Evolutionary conservation across 2,797 vertebrate species (phyloP), one percentile per base, ranked within the genome.

Genomic region (Esox lucius): DNA sequence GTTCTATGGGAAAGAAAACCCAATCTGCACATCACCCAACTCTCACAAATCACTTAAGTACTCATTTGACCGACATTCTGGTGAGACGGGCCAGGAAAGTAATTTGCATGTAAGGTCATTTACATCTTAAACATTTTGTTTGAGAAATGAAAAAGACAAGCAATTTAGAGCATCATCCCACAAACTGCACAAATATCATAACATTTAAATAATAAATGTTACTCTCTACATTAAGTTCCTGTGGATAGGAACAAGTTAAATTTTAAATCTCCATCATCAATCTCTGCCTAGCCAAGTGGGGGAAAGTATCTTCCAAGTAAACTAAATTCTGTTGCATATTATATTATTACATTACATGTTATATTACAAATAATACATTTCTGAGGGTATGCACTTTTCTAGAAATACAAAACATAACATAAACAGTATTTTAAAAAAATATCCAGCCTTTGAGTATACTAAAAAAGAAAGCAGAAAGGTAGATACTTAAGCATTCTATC

Each of bases 201-300:
- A 33, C 33, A 33, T 33, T 33, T 33, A 33, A 33, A 33, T 33
- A 67, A 12, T 16, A 16, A n/a, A 31, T 31, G 31, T 3, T 31
- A 31, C 28, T 31, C 31, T 31, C 28, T 31, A 31, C 28, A 31
- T 31, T 31, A 31, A 31, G 28, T 31, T 31, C 28, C 28, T 31
- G 31, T 31, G 28, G 28, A 31, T 31, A 31, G 31, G 28, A 31
- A 56, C 76, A 70, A 75, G 77, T 81, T 78, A 77, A 17, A n/a
- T 70, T 78, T 59, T 74, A 78, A 75, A 82, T 89, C 75, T 71
- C 86, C 84, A 86, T 78, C 82, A 76, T 77, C n/a, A n/a, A n/a
- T n/a, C n/a, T n/a, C 28, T 31, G 28, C 28, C 28, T 31, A 31
- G 28, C 28, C 28, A 31, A 31, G 28, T 31, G 28, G 3, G 28